Percentiles rank a stretch among this genome's conserved stretches.
phyloP scores from a whole-genome alignment of 2,888 invertebrate species.

The Nebria salina region DNA sequence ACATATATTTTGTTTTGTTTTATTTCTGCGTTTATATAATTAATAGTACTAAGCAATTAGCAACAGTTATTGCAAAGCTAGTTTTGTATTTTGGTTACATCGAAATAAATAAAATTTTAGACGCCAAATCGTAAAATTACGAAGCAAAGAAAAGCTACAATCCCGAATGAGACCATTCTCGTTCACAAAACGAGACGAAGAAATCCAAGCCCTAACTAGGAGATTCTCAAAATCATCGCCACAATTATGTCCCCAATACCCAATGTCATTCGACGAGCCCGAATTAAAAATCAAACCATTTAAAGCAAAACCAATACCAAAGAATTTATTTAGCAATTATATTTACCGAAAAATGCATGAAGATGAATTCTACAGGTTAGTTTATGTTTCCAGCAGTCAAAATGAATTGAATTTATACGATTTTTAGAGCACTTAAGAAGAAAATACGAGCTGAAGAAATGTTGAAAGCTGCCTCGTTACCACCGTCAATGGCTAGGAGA shows the following conservation, averaged over 20 bases:
- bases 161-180: slow-evolving; percentile 74
- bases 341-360: slow-evolving; percentile 77
- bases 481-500: slow-evolving; percentile 74
- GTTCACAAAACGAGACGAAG: slow-evolving; percentile 70
- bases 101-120: slow-evolving; percentile 58
- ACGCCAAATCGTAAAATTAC: slow-evolving; percentile 68
- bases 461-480: slow-evolving; percentile 71
- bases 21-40: background rate
- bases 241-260: slow-evolving; percentile 54
- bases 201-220: slow-evolving; percentile 60
- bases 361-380: slow-evolving; percentile 75
- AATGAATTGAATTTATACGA: background rate
- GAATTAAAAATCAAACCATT: slow-evolving; percentile 68
- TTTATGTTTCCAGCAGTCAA: slow-evolving; percentile 1
- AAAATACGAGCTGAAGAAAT: slow-evolving; percentile 77
- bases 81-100: too few species aligned
- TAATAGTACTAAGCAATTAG: background rate
- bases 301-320: slow-evolving; percentile 75
- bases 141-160: slow-evolving; percentile 70
- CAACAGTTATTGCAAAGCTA: too few species aligned
- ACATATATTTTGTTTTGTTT: background rate
- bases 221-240: slow-evolving; percentile 60
- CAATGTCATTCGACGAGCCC: slow-evolving; percentile 52
- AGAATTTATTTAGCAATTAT: slow-evolving; percentile 75
- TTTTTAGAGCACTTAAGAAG: slow-evolving; percentile 69